These are phyloP conservation scores for Drepanosiphum platanoidis DNA, from an alignment of 2,888 invertebrate genomes.

Conservation along the genomic window DNA sequence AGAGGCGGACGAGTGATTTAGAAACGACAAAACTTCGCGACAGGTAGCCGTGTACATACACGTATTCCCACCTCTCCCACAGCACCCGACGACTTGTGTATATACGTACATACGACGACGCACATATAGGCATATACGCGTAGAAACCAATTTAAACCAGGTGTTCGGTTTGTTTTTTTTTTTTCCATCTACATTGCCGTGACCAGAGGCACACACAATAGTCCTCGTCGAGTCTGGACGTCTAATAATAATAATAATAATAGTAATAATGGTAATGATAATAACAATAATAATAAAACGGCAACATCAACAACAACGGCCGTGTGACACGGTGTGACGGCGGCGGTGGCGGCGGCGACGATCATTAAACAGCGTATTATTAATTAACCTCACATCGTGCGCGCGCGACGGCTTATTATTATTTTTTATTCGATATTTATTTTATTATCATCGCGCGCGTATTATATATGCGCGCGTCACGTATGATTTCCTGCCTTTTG, in stretches of 20 bases:
- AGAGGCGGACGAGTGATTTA: constrained; percentile 50
- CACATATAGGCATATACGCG: not conserved
- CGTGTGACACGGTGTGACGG: constrained; percentile 44
- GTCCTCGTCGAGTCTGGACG: constrained; percentile 24
- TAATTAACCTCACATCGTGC: constrained; percentile 58
- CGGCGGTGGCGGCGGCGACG: constrained; percentile 6
- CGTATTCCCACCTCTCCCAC: not conserved
- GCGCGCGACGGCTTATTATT: not conserved
- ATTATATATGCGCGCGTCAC: not conserved
- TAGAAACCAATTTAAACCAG: constrained; percentile 60
- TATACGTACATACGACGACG: not conserved
- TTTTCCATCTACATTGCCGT: constrained; percentile 17
- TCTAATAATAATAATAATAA: constrained; percentile 10
- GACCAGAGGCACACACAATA: constrained; percentile 20
- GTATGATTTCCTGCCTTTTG: constrained; percentile 60
- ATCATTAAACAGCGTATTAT: constrained; percentile 49
- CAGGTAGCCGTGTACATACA: constrained; percentile 28
- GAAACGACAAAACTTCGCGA: constrained; percentile 55
- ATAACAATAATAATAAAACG: constrained; percentile 10
- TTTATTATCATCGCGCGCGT: not conserved
- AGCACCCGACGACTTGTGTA: constrained; percentile 8
- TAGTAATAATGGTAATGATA: not conserved
- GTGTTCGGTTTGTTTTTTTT: constrained; percentile 42
- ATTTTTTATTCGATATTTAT: constrained; percentile 3
- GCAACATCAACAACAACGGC: not conserved